Evolutionary conservation across 2,888 invertebrate species (phyloP).

Genomic region (Cephalotes varians): DNA sequence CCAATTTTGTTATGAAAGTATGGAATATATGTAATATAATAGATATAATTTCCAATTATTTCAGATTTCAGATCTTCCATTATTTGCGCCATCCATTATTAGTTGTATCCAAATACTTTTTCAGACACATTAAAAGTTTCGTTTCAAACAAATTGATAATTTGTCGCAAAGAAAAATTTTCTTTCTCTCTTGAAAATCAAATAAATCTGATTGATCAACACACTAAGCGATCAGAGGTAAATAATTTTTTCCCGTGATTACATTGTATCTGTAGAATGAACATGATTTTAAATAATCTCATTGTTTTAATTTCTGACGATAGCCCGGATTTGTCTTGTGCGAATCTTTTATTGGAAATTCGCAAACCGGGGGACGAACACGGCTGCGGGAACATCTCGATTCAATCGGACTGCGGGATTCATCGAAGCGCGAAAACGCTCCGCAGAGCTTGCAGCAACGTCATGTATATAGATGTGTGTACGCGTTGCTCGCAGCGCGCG

Average conservation of each 20-base stretch:
- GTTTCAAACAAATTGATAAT: background rate
- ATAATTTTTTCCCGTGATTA: background rate
- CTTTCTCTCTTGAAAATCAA: background rate
- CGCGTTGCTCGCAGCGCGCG: constrained; percentile 59
- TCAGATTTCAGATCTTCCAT: constrained; percentile 5
- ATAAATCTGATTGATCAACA: background rate
- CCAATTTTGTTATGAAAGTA: constrained; percentile 7
- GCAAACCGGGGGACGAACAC: constrained; percentile 48
- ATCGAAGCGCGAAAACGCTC: constrained; percentile 70
- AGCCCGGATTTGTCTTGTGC: constrained; percentile 1
- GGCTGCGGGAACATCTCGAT: constrained; percentile 62
- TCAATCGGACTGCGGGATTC: constrained; percentile 67
- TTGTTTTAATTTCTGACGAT: background rate
- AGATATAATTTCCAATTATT: background rate
- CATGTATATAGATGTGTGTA: constrained; percentile 62
- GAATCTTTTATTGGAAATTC: constrained; percentile 54
- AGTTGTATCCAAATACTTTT: background rate
- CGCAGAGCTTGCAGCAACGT: constrained; percentile 55
- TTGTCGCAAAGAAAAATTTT: background rate
- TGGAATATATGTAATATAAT: background rate
- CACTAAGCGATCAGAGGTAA: background rate
- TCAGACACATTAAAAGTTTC: background rate
- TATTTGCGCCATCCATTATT: background rate
- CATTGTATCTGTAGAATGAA: background rate
- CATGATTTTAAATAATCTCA: background rate